phyloP scores from a whole-genome alignment of 2,113 vertebrate genomes.

The Spea multiplicata region DNA sequence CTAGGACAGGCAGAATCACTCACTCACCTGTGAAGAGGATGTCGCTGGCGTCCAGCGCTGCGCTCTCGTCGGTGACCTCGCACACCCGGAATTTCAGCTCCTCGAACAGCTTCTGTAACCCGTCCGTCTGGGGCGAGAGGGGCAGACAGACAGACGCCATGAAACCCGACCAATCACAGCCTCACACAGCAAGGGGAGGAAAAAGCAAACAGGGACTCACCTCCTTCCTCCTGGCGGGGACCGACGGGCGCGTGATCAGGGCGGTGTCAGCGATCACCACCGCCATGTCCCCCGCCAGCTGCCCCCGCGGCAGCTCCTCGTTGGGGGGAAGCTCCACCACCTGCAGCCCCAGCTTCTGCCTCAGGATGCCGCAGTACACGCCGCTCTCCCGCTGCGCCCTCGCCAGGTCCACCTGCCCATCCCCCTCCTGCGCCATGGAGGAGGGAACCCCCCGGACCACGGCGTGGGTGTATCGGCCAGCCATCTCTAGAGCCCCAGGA shows the following conservation, averaged over 20 bases:
- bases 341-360: slow-evolving; percentile 89
- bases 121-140: slow-evolving; percentile 65
- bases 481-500: slow-evolving; percentile 17
- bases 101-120: slow-evolving; percentile 74
- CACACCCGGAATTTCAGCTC: slow-evolving; percentile 79
- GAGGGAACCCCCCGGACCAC: slow-evolving; percentile 80
- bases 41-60: slow-evolving; percentile 85
- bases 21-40: slow-evolving; percentile 79
- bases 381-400: slow-evolving; percentile 87
- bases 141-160: not conserved
- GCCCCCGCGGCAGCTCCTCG: slow-evolving; percentile 75
- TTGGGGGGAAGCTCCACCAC: slow-evolving; percentile 82
- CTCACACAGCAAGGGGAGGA: not conserved
- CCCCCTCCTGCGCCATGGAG: slow-evolving; percentile 61
- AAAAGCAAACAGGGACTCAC: slow-evolving; percentile 56
- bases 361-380: slow-evolving; percentile 80
- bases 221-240: slow-evolving; percentile 77
- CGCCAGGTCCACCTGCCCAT: slow-evolving; percentile 72
- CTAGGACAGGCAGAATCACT: not conserved
- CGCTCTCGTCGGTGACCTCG: slow-evolving; percentile 74
- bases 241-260: slow-evolving; percentile 80
- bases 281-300: slow-evolving; percentile 80
- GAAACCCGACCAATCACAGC: not conserved
- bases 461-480: slow-evolving; percentile 82
- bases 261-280: slow-evolving; percentile 85